These are phyloP conservation scores for Natrix natrix DNA, from an alignment of 2,797 vertebrate species.

Conservation along the genomic window DNA sequence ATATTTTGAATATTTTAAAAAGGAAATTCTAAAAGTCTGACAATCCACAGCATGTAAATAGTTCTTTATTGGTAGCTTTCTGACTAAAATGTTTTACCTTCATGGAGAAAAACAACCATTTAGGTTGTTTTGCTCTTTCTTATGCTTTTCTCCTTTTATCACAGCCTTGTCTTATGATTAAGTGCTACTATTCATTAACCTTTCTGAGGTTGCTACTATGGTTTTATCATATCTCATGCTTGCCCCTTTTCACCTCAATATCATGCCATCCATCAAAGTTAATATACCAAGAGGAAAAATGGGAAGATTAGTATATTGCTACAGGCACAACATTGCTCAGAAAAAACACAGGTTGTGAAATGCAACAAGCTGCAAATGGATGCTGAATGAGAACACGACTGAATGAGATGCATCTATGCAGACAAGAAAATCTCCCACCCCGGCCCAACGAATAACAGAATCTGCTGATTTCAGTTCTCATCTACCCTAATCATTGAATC, in stretches of 20 bases:
- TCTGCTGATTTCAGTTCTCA: background rate
- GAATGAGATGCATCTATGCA: background rate
- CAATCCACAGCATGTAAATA: background rate
- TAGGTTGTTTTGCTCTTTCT: slow-evolving; percentile 13
- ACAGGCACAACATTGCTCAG: background rate
- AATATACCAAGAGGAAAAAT: background rate
- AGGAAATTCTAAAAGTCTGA: slow-evolving; percentile 4
- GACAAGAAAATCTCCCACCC: background rate
- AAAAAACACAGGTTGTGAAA: background rate
- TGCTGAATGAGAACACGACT: background rate
- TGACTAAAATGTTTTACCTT: slow-evolving; percentile 13
- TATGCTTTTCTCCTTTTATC: slow-evolving; percentile 12
- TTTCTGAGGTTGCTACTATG: background rate
- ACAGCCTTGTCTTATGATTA: slow-evolving; percentile 26
- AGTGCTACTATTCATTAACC: slow-evolving; percentile 8
- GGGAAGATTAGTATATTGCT: background rate
- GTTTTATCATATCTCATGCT: background rate
- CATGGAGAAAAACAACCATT: background rate
- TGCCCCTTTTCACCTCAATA: background rate
- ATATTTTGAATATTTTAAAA: slow-evolving; percentile 18
- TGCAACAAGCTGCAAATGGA: background rate
- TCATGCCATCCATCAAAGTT: background rate
- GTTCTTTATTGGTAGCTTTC: slow-evolving; percentile 17
- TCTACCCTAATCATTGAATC: background rate
- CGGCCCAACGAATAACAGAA: background rate